Conservation (phyloP, 1,140 invertebrate species). For the Drosophila malerkotliana region DNA sequence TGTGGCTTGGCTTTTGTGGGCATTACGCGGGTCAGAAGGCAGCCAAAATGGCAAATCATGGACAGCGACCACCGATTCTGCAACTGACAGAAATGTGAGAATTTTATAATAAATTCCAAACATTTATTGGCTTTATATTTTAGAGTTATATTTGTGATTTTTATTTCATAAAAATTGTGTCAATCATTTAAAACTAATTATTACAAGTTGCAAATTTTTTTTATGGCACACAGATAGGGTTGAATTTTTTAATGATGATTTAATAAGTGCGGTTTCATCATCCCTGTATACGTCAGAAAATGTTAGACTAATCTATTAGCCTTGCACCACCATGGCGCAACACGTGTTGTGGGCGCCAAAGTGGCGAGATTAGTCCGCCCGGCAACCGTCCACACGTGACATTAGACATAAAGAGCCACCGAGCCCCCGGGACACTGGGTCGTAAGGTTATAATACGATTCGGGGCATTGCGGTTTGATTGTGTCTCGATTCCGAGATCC, state of each 20-base stretch:
- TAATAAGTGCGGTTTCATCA: background rate
- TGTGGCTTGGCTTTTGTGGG: constrained; percentile 31
- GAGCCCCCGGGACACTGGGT: background rate
- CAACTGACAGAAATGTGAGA: background rate
- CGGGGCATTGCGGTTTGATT: background rate
- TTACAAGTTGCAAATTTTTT: background rate
- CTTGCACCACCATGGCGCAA: constrained; percentile 26
- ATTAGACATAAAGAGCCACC: constrained; percentile 7
- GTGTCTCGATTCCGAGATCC: constrained; percentile 9
- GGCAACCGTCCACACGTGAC: constrained; percentile 33
- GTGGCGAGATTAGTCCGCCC: constrained; percentile 18
- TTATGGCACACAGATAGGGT: background rate
- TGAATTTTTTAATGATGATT: background rate
- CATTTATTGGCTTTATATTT: background rate
- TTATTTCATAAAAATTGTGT: too few relatives aligned
- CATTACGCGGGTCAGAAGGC: constrained; percentile 17
- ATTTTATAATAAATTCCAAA: background rate
- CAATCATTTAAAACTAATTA: too few relatives aligned
- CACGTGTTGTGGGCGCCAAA: constrained; percentile 24
- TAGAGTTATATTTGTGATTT: too few relatives aligned
- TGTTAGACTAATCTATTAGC: constrained; percentile 3
- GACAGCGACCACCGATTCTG: too few relatives aligned
- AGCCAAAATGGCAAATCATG: too few relatives aligned
- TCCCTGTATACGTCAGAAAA: background rate
- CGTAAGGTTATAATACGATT: constrained; percentile 1